These are phyloP conservation scores for Anoplopoma fimbria DNA, from an alignment of 2,113 vertebrate species.

Conservation along the genomic window DNA sequence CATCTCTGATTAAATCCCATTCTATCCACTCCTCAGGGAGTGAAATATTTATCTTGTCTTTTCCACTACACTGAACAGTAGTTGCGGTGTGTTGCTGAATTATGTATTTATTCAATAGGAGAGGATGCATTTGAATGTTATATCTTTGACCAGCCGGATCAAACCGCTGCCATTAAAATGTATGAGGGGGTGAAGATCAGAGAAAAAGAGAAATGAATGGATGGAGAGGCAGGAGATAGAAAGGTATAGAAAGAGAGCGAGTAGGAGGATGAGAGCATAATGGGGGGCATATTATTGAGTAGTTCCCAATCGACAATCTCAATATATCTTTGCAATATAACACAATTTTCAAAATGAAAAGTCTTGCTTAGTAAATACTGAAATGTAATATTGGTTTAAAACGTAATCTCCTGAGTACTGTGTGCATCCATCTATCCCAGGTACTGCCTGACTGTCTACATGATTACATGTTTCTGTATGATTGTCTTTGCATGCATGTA, in stretches of 20 bases:
- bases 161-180: constrained; percentile 76
- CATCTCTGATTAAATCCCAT: constrained; percentile 33
- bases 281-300: constrained; percentile 7
- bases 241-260: constrained; percentile 23
- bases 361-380: constrained; percentile 27
- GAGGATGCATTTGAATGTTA: constrained; percentile 52
- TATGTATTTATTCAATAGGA: constrained; percentile 76
- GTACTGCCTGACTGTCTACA: background rate
- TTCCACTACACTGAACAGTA: constrained; percentile 65
- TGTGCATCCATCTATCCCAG: background rate
- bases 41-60: constrained; percentile 73
- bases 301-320: constrained; percentile 33
- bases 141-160: constrained; percentile 57
- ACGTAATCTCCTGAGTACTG: background rate
- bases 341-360: constrained; percentile 43
- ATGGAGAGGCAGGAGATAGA: constrained; percentile 30
- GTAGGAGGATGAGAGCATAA: background rate
- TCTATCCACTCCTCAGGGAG: constrained; percentile 40
- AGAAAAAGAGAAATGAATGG: constrained; percentile 39
- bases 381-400: constrained; percentile 30
- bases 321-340: constrained; percentile 37
- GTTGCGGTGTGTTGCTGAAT: constrained; percentile 70
- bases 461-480: background rate
- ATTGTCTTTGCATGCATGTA: background rate
- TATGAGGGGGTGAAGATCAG: constrained; percentile 60